Conservation (phyloP, 2,113 vertebrate genomes). For the Anguilla rostrata region DNA sequence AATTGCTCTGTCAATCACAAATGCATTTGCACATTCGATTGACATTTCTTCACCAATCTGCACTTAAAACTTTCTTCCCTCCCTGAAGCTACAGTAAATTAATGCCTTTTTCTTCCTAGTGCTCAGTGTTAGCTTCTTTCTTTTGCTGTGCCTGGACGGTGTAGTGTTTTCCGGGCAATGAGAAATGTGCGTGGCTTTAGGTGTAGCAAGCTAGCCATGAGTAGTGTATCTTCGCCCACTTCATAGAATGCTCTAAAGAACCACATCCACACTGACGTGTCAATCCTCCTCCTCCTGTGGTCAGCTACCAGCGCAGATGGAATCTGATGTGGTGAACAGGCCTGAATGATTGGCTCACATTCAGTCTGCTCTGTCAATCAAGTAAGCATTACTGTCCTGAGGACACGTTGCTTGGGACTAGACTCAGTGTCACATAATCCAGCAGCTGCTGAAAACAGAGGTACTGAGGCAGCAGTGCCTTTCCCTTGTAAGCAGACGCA, state of each 20-base stretch:
- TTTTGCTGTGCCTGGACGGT: background rate
- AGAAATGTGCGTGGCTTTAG: background rate
- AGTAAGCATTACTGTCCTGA: background rate
- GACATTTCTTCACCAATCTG: background rate
- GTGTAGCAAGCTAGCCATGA: background rate
- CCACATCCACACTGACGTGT: too few species aligned
- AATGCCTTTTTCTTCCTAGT: background rate
- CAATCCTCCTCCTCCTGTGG: background rate
- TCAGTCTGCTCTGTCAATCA: background rate
- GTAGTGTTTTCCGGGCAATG: background rate
- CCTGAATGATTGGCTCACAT: background rate
- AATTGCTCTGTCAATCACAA: constrained; percentile 11
- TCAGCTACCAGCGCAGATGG: background rate
- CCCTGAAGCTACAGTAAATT: background rate
- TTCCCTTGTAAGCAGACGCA: background rate
- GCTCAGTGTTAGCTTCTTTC: background rate
- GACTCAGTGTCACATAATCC: background rate
- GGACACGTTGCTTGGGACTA: background rate
- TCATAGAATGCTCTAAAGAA: too few species aligned
- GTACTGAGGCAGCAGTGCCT: background rate
- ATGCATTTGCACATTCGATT: constrained; percentile 4
- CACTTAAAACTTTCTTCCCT: background rate
- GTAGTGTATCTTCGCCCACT: too few species aligned
- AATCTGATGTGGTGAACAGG: background rate
- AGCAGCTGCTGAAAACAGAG: background rate